phyloP scores from a whole-genome alignment of 2,888 invertebrate species.

The Orthonevra nobilis region DNA sequence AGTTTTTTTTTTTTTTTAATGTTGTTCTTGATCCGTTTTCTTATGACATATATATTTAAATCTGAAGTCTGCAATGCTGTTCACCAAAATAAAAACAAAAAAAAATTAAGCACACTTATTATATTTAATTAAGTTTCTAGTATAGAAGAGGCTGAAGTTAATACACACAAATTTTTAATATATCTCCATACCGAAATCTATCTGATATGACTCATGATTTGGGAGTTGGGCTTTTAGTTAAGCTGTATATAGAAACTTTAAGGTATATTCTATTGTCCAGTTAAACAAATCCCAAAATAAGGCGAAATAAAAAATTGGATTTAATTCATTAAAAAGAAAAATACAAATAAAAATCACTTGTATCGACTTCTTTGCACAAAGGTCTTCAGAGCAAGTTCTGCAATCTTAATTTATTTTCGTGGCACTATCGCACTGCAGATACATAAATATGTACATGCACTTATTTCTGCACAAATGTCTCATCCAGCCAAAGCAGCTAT shows the following conservation, averaged over 20 bases:
- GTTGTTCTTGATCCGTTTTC: conserved; percentile 31
- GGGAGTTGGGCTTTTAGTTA: conserved; percentile 9
- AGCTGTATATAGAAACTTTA: no score
- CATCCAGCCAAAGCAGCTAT: conserved; percentile 17
- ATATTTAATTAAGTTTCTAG: no score
- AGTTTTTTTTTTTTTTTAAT: conserved; percentile 32
- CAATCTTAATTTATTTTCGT: conserved; percentile 48
- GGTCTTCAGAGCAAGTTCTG: conserved; percentile 37
- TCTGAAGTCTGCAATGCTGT: conserved; percentile 49
- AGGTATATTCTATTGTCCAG: no score
- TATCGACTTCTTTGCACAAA: conserved; percentile 2
- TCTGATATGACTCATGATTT: conserved; percentile 43
- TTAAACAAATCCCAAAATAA: conserved; percentile 30
- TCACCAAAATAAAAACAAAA: neutral
- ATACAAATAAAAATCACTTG: neutral
- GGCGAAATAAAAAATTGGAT: neutral
- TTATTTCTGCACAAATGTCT: neutral
- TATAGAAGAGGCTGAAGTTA: conserved; percentile 6
- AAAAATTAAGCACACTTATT: neutral
- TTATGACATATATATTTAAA: conserved; percentile 19
- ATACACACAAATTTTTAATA: conserved; percentile 13
- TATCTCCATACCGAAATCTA: no score
- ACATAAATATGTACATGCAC: no score
- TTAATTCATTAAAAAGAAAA: no score
- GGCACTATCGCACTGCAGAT: conserved; percentile 8